Conservation (phyloP, 2,113 vertebrate species). For the Sphaerodactylus townsendi region DNA sequence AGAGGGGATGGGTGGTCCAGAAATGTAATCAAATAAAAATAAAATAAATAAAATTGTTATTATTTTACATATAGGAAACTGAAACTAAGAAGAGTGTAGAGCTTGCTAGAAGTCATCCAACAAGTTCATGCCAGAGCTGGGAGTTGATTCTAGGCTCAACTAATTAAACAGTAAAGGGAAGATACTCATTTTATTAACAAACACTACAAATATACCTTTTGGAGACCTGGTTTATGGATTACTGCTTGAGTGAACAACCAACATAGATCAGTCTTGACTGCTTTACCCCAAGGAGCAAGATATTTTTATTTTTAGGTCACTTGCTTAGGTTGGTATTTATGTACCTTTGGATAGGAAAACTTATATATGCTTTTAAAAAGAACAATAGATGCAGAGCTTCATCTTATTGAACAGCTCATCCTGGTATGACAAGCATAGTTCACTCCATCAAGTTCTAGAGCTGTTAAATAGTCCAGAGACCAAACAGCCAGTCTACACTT, state of each 20-base stretch:
- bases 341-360: slow-evolving; percentile 3
- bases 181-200: neutral
- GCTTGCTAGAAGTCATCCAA: neutral
- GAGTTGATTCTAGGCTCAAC: neutral
- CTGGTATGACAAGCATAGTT: slow-evolving; percentile 47
- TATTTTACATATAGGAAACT: neutral
- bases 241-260: neutral
- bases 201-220: neutral
- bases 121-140: neutral
- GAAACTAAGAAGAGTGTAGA: neutral
- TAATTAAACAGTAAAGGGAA: neutral
- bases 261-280: slow-evolving; percentile 2
- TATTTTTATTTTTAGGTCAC: neutral
- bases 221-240: neutral
- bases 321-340: neutral
- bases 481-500: neutral
- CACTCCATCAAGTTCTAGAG: slow-evolving; percentile 62
- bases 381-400: slow-evolving; percentile 35
- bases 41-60: too few relatives aligned
- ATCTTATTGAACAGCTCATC: slow-evolving; percentile 47
- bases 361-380: neutral
- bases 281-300: neutral
- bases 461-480: slow-evolving; percentile 62
- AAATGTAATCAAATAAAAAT: too few relatives aligned
- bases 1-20: too few relatives aligned